These are phyloP conservation scores for Hippocampus barbouri DNA, from an alignment of 2,113 vertebrate species.

Conservation along the genomic window DNA sequence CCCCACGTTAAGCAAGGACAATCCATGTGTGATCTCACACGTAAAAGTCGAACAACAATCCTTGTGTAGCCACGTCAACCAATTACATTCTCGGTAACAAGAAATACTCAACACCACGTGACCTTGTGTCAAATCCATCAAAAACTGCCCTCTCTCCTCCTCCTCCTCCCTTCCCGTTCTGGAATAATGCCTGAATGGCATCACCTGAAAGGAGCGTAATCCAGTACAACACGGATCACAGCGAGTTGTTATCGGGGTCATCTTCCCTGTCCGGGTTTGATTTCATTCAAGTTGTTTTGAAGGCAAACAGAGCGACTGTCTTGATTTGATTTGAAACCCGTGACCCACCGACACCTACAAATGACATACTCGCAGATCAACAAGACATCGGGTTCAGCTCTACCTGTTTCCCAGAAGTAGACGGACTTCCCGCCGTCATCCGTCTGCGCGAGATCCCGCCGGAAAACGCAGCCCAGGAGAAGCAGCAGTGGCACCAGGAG, in stretches of 20 bases:
- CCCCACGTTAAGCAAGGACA: not conserved
- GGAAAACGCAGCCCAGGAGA: conserved; percentile 58
- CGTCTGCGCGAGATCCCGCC: conserved; percentile 71
- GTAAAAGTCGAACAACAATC: too few relatives aligned
- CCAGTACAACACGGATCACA: conserved; percentile 1
- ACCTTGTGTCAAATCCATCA: conserved; percentile 1
- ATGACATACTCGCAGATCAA: not conserved
- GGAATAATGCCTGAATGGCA: not conserved
- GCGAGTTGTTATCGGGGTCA: not conserved
- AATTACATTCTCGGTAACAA: not conserved
- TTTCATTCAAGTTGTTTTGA: not conserved
- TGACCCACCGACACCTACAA: not conserved
- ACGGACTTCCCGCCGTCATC: conserved; percentile 79
- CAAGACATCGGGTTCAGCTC: conserved; percentile 32
- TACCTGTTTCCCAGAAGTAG: conserved; percentile 97
- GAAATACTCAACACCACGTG: not conserved
- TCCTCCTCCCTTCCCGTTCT: not conserved
- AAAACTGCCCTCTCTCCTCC: not conserved
- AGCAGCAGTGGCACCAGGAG: conserved; percentile 71
- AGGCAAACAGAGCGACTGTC: not conserved
- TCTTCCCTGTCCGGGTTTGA: not conserved
- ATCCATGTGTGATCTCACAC: not conserved
- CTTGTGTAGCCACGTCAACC: not conserved
- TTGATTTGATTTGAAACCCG: not conserved
- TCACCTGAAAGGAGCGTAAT: conserved; percentile 6